Evolutionary conservation across 2,113 vertebrate genomes (phyloP).

Genomic region (Scophthalmus maximus): DNA sequence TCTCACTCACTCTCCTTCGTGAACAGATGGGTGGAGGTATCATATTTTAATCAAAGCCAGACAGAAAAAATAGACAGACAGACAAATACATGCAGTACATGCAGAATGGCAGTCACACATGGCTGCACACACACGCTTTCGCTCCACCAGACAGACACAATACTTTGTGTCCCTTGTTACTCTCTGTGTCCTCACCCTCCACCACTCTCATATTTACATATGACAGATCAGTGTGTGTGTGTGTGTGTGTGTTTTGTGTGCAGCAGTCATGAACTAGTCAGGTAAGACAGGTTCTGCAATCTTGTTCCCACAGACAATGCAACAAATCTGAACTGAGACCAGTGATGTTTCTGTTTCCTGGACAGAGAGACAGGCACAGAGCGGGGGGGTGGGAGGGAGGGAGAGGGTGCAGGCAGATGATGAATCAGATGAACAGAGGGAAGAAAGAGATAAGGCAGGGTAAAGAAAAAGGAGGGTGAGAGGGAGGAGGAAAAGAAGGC

Average conservation of each 20-base stretch:
- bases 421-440: slow-evolving; percentile 37
- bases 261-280: neutral
- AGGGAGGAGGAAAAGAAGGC: slow-evolving; percentile 15
- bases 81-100: slow-evolving; percentile 14
- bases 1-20: slow-evolving; percentile 55
- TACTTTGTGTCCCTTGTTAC: slow-evolving; percentile 35
- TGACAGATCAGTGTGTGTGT: neutral
- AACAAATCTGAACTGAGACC: slow-evolving; percentile 3
- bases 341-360: slow-evolving; percentile 14
- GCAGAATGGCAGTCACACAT: slow-evolving; percentile 25
- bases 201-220: slow-evolving; percentile 18
- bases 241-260: slow-evolving; percentile 1
- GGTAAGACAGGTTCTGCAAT: slow-evolving; percentile 21
- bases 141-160: slow-evolving; percentile 24
- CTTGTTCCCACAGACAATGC: slow-evolving; percentile 6
- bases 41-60: slow-evolving; percentile 72
- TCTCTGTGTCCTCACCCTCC: slow-evolving; percentile 12
- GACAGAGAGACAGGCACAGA: slow-evolving; percentile 14
- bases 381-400: neutral
- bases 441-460: slow-evolving; percentile 30
- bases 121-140: slow-evolving; percentile 17
- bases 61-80: slow-evolving; percentile 18
- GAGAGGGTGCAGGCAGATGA: slow-evolving; percentile 33
- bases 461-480: slow-evolving; percentile 25
- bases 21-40: slow-evolving; percentile 82